Conservation (phyloP, 1,140 invertebrate species). For the Parasteatoda tepidariorum region DNA sequence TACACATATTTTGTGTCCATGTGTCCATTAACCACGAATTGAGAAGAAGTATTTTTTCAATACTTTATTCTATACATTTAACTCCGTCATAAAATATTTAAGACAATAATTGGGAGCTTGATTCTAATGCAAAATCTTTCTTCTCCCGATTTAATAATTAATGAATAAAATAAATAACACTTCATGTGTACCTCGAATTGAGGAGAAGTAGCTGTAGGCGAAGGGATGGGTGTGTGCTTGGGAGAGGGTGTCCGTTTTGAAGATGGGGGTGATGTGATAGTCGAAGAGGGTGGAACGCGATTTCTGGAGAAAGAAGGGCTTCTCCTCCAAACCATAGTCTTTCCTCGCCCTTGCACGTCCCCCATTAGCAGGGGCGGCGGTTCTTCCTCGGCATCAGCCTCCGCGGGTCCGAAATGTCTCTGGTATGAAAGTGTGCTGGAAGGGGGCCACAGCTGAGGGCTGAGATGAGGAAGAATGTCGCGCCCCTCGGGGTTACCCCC, state of each 20-base stretch:
- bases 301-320: background rate
- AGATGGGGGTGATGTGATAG: constrained; percentile 42
- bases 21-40: too few relatives aligned
- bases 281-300: constrained; percentile 36
- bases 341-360: constrained; percentile 26
- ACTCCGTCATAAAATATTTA: too few relatives aligned
- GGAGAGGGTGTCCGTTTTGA: constrained; percentile 2
- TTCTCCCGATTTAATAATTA: too few relatives aligned
- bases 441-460: constrained; percentile 58
- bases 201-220: constrained; percentile 17
- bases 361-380: constrained; percentile 56
- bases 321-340: constrained; percentile 56
- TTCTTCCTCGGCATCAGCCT: background rate
- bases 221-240: constrained; percentile 17
- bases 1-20: too few relatives aligned
- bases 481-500: constrained; percentile 11
- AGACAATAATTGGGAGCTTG: too few relatives aligned
- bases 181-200: constrained; percentile 21
- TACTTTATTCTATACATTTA: too few relatives aligned
- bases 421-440: constrained; percentile 46
- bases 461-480: constrained; percentile 49
- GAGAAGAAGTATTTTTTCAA: too few relatives aligned
- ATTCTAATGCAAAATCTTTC: too few relatives aligned
- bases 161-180: background rate
- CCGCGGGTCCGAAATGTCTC: constrained; percentile 5